Percentiles rank a stretch among this genome's conserved stretches.
These are phyloP conservation scores for Nomada hirtipes DNA, from an alignment of 2,888 invertebrate species.

Conservation along the genomic window DNA sequence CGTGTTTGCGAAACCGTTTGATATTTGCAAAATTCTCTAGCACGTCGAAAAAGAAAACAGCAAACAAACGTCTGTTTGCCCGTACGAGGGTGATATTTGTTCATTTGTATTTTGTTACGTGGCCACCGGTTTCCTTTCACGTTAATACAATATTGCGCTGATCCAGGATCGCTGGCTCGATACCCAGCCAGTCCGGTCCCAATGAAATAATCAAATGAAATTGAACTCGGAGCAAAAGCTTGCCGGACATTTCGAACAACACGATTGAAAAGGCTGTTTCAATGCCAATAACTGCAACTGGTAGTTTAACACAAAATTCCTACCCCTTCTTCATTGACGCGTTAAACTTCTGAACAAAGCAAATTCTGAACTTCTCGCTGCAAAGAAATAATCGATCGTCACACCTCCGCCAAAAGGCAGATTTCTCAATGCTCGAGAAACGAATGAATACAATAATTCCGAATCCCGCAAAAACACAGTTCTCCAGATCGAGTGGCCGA, in stretches of 20 bases:
- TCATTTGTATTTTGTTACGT: conserved; percentile 31
- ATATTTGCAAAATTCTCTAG: conserved; percentile 32
- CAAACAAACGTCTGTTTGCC: conserved; percentile 22
- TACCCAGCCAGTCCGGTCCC: not conserved
- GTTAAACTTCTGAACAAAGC: too few species aligned
- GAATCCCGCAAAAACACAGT: not conserved
- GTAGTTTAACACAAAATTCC: not conserved
- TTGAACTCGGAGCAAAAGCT: not conserved
- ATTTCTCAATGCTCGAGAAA: not conserved
- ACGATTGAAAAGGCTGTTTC: not conserved
- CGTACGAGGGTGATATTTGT: conserved; percentile 21
- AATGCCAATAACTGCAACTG: not conserved
- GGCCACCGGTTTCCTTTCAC: not conserved
- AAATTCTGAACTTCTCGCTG: too few species aligned
- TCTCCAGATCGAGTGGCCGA: not conserved
- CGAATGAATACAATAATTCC: not conserved
- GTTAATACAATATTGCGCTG: conserved; percentile 13
- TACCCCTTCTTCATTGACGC: too few species aligned
- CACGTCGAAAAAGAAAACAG: not conserved
- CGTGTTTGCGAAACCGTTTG: conserved; percentile 20
- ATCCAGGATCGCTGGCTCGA: not conserved
- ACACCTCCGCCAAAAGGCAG: too few species aligned
- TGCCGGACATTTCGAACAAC: not conserved
- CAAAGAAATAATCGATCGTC: too few species aligned
- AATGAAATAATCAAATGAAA: not conserved